phyloP scores from a whole-genome alignment of 2,888 invertebrate genomes.

The Ennomos quercinarius region DNA sequence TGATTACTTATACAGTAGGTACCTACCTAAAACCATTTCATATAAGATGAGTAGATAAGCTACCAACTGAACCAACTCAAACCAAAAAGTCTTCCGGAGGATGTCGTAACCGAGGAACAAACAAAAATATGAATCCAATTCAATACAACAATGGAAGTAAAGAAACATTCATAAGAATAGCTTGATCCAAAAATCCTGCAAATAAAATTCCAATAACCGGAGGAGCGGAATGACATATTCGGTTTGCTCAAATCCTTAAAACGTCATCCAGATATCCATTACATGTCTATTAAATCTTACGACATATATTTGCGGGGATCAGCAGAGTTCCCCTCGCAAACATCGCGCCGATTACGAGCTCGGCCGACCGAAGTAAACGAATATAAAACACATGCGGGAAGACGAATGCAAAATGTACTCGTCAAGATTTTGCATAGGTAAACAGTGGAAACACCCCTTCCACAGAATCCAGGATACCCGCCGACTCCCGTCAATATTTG shows the following conservation, averaged over 20 bases:
- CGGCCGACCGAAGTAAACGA: constrained; percentile 84
- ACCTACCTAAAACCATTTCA: too few relatives aligned
- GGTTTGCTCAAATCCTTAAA: constrained; percentile 86
- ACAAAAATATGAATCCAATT: constrained; percentile 21
- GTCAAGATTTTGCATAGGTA: constrained; percentile 84
- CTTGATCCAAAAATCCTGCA: constrained; percentile 80
- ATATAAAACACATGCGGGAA: constrained; percentile 85
- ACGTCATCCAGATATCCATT: constrained; percentile 86
- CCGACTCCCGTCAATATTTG: constrained; percentile 48
- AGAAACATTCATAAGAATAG: constrained; percentile 55
- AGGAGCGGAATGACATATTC: constrained; percentile 83
- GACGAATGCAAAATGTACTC: constrained; percentile 82
- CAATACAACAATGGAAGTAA: constrained; percentile 35
- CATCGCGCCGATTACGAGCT: constrained; percentile 82
- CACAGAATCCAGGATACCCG: constrained; percentile 39
- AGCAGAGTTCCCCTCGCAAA: constrained; percentile 83
- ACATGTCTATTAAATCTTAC: constrained; percentile 86
- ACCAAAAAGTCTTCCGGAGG: neutral
- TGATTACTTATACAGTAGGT: constrained; percentile 8
- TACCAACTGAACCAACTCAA: constrained; percentile 19
- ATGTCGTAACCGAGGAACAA: constrained; percentile 21
- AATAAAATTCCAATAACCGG: constrained; percentile 82
- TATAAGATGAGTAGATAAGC: too few relatives aligned
- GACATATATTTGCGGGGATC: constrained; percentile 85
- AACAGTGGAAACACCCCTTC: constrained; percentile 75